phyloP scores from a whole-genome alignment of 2,797 vertebrate species.

The Huso huso region DNA sequence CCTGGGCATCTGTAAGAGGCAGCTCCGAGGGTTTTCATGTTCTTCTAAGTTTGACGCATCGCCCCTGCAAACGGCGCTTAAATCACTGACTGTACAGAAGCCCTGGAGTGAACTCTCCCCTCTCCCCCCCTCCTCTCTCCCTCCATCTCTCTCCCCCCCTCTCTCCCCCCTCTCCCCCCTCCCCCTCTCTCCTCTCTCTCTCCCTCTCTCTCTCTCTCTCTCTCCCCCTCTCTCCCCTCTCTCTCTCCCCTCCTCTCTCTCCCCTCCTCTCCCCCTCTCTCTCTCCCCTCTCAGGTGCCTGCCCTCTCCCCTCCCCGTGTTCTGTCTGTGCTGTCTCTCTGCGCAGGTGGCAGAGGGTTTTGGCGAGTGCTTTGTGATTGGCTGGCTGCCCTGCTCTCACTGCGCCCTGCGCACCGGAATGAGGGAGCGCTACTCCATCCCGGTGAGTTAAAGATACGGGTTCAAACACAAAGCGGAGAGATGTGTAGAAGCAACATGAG shows the following conservation, averaged over 20 bases:
- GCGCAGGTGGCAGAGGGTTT: conserved; percentile 40
- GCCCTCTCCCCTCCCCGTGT: conserved; percentile 26
- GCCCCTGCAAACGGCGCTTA: too few relatives aligned
- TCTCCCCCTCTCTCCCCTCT: background rate
- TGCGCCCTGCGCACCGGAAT: conserved; percentile 45
- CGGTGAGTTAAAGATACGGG: too few relatives aligned
- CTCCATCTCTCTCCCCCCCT: conserved; percentile 21
- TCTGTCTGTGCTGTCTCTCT: conserved; percentile 38
- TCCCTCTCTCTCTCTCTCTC: conserved; percentile 37
- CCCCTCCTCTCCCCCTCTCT: background rate
- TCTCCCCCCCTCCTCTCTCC: conserved; percentile 3
- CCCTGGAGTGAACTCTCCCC: too few relatives aligned
- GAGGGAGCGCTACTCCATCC: conserved; percentile 44
- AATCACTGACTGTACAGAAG: too few relatives aligned
- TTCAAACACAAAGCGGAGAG: too few relatives aligned
- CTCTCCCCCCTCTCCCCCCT: conserved; percentile 45
- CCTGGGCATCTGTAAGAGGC: too few relatives aligned
- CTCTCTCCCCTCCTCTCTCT: background rate
- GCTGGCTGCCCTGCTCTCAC: conserved; percentile 36
- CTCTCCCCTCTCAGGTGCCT: conserved; percentile 24
- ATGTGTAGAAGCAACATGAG: too few relatives aligned
- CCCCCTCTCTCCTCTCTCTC: conserved; percentile 24
- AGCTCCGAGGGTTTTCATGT: conserved; percentile 4
- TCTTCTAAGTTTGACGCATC: conserved; percentile 5
- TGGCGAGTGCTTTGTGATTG: conserved; percentile 49